These are phyloP conservation scores for Esox masquinongy DNA, from an alignment of 2,797 vertebrate genomes.

Conservation along the genomic window DNA sequence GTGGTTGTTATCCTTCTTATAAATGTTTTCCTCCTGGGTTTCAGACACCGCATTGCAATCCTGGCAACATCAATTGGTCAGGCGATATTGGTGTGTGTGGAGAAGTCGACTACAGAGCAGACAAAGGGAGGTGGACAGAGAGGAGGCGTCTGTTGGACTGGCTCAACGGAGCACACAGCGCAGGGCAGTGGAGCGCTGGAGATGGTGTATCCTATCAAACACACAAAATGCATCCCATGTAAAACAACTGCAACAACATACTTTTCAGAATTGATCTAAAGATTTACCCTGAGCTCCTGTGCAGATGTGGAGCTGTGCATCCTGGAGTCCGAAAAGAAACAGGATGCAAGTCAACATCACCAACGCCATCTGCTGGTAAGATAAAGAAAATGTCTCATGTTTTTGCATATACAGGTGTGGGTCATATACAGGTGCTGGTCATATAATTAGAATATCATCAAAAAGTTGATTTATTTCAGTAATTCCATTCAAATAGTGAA, in stretches of 20 bases:
- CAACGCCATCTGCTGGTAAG: conserved; percentile 79
- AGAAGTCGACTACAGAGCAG: conserved; percentile 55
- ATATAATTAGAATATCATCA: too few relatives aligned
- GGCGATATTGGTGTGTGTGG: conserved; percentile 76
- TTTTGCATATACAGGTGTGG: too few relatives aligned
- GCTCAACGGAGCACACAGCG: conserved; percentile 59
- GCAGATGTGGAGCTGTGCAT: conserved; percentile 74
- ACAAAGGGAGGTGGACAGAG: conserved; percentile 47
- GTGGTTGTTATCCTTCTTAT: background rate
- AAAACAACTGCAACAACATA: background rate
- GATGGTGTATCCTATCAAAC: conserved; percentile 82
- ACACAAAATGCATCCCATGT: background rate
- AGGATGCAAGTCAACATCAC: conserved; percentile 70
- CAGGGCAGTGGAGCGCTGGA: conserved; percentile 77
- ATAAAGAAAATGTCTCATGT: background rate
- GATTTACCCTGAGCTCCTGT: conserved; percentile 56
- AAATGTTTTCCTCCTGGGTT: conserved; percentile 22
- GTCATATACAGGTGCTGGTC: too few relatives aligned
- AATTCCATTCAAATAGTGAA: too few relatives aligned
- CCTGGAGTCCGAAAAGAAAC: conserved; percentile 57
- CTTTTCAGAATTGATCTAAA: background rate
- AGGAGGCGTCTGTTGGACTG: conserved; percentile 56
- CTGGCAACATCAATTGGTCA: conserved; percentile 35
- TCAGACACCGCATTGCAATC: conserved; percentile 72
- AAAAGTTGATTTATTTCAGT: too few relatives aligned